Conservation (phyloP, 2,888 invertebrate genomes). For the Tenthredo notha region DNA sequence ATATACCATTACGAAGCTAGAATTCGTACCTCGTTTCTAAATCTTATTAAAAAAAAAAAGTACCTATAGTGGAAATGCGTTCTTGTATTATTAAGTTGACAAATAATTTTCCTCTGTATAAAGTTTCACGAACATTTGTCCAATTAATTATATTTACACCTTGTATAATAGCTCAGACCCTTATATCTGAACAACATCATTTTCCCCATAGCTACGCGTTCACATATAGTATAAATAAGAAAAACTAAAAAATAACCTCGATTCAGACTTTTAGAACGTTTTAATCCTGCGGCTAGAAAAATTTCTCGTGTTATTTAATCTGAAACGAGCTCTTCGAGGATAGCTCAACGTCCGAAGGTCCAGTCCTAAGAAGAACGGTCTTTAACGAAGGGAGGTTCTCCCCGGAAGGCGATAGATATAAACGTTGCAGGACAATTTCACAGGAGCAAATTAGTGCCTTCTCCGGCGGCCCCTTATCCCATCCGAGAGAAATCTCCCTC, state of each 20-base stretch:
- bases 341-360: not conserved
- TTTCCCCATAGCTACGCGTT: not conserved
- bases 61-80: not conserved
- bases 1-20: not conserved
- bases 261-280: not conserved
- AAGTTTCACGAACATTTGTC: not conserved
- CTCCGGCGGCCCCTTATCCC: slow-evolving; percentile 60
- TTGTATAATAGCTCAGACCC: not conserved
- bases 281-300: not conserved
- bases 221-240: not conserved
- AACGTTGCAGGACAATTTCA: slow-evolving; percentile 66
- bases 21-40: slow-evolving; percentile 10
- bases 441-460: slow-evolving; percentile 74
- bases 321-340: slow-evolving; percentile 3
- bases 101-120: not conserved
- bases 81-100: not conserved
- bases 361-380: not conserved
- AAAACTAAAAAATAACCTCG: not conserved
- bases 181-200: not conserved
- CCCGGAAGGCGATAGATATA: slow-evolving; percentile 47
- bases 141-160: not conserved
- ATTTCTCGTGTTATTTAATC: not conserved
- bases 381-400: slow-evolving; percentile 29
- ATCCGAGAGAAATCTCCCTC: slow-evolving; percentile 62
- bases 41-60: not conserved